Evolutionary conservation across 1,140 invertebrate species (phyloP).

Genomic region (Drosophila ogumai): DNA sequence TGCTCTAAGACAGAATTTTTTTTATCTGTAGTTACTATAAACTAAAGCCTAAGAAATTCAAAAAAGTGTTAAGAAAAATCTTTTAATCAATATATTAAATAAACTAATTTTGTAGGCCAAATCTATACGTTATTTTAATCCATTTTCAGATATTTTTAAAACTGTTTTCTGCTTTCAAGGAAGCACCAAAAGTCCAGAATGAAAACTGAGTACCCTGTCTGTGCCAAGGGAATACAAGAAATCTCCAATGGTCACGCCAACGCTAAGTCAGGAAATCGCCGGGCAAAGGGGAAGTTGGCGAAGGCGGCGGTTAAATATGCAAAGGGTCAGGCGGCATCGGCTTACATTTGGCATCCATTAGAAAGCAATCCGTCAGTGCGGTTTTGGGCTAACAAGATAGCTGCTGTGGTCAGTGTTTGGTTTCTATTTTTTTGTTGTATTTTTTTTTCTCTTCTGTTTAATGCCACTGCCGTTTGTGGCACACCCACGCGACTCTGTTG

Average conservation of each 20-base stretch:
- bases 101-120: neutral
- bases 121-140: neutral
- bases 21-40: neutral
- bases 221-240: constrained; percentile 14
- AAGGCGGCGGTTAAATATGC: constrained; percentile 5
- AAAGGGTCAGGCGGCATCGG: constrained; percentile 69
- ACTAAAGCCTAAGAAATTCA: neutral
- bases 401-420: constrained; percentile 35
- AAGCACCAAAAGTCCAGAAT: neutral
- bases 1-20: fast-evolving
- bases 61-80: neutral
- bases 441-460: neutral
- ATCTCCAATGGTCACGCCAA: constrained; percentile 66
- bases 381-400: constrained; percentile 74
- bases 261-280: constrained; percentile 26
- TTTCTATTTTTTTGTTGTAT: neutral
- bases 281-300: neutral
- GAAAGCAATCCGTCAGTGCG: constrained; percentile 80
- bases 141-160: neutral
- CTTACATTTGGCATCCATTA: constrained; percentile 73
- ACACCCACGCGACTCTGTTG: constrained; percentile 51
- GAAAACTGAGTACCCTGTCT: constrained; percentile 27
- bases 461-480: constrained; percentile 45
- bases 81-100: neutral
- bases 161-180: neutral